Conservation (phyloP, 2,888 invertebrate genomes). For the Chalcis sispes region DNA sequence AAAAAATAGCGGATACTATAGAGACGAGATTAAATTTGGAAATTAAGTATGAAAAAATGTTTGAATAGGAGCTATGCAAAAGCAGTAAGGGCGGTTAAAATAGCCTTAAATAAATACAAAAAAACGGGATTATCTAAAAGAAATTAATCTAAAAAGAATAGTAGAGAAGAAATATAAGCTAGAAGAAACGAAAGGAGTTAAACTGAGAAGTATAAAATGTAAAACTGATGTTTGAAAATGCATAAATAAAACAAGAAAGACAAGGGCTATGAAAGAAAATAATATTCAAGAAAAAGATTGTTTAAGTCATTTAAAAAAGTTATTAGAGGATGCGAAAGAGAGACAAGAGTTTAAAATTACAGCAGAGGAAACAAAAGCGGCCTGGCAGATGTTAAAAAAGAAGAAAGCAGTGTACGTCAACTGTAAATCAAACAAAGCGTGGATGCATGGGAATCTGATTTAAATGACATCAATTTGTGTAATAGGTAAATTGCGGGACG, state of each 20-base stretch:
- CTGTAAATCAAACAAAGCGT: constrained; percentile 34
- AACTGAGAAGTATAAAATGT: too few relatives aligned
- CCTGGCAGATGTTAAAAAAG: background rate
- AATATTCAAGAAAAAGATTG: background rate
- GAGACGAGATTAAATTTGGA: background rate
- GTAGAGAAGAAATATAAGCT: background rate
- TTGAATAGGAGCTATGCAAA: background rate
- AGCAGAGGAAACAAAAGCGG: constrained; percentile 33
- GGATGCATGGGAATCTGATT: constrained; percentile 41
- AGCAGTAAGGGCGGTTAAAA: background rate
- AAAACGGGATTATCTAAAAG: background rate
- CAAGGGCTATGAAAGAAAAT: background rate
- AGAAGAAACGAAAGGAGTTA: too few relatives aligned
- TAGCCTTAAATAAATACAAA: background rate
- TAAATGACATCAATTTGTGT: constrained; percentile 5
- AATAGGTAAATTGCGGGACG: constrained; percentile 43
- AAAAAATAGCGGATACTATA: background rate
- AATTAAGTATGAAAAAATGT: constrained; percentile 1
- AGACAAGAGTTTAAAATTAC: background rate
- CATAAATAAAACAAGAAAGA: background rate
- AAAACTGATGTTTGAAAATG: background rate
- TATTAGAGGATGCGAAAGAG: background rate
- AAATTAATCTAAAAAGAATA: background rate
- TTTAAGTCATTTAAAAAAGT: too few relatives aligned
- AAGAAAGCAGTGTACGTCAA: constrained; percentile 5